phyloP scores from a whole-genome alignment of 92 coral and sea anemone species.

The Blastomussa wellsi region DNA sequence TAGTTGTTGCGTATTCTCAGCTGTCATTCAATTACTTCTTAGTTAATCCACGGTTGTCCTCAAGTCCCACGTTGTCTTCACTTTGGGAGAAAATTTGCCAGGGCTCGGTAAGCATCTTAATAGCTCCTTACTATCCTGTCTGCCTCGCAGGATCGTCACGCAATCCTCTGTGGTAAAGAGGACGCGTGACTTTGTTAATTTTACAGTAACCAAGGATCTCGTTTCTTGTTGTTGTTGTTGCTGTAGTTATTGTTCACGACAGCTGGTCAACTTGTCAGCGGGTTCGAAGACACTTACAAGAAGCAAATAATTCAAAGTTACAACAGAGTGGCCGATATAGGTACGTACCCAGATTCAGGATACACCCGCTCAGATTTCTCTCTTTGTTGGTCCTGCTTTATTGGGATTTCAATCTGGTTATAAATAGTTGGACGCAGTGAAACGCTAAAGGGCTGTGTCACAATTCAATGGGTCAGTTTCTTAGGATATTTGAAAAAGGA shows the following conservation, averaged over 20 bases:
- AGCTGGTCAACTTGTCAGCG: conserved; percentile 64
- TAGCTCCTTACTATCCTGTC: background rate
- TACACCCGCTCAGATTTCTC: background rate
- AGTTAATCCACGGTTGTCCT: conserved; percentile 68
- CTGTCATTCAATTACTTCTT: background rate
- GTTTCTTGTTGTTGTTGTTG: background rate
- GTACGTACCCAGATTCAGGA: background rate
- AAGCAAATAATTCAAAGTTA: conserved; percentile 78
- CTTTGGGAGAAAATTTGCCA: conserved; percentile 65
- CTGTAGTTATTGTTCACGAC: conserved; percentile 76
- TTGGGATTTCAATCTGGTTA: too few species aligned
- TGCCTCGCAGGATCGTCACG: background rate
- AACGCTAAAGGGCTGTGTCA: background rate
- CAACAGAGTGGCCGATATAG: conserved; percentile 73
- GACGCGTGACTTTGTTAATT: background rate
- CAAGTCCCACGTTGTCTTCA: conserved; percentile 51
- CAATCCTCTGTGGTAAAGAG: background rate
- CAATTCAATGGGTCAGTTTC: background rate
- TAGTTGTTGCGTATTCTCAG: background rate
- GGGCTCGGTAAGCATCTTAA: conserved; percentile 48
- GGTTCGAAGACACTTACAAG: conserved; percentile 73
- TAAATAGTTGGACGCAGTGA: background rate
- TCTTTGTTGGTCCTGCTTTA: background rate
- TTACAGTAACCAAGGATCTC: background rate
- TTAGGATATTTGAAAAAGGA: too few species aligned